phyloP scores from a whole-genome alignment of 2,113 vertebrate genomes.

The Dicerorhinus sumatrensis region DNA sequence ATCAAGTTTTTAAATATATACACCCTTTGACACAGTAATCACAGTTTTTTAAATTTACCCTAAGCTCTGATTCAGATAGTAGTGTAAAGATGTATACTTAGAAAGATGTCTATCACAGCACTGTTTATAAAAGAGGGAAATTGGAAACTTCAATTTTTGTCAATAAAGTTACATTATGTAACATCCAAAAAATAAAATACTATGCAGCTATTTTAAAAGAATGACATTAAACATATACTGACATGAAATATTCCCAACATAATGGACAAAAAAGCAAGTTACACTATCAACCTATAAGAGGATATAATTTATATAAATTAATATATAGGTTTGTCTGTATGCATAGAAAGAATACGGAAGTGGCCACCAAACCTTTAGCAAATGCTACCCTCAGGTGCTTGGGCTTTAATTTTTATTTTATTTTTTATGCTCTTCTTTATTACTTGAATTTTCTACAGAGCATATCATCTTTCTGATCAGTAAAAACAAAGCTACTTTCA shows the following conservation, averaged over 20 bases:
- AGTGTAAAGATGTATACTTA: slow-evolving; percentile 8
- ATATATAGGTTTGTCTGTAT: background rate
- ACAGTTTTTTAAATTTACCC: slow-evolving; percentile 38
- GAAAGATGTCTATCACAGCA: background rate
- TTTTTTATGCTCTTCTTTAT: slow-evolving; percentile 77
- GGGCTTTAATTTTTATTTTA: slow-evolving; percentile 72
- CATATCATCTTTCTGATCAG: slow-evolving; percentile 74
- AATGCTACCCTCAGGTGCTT: slow-evolving; percentile 56
- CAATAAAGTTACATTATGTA: background rate
- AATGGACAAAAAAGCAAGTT: slow-evolving; percentile 10
- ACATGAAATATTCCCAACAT: slow-evolving; percentile 40
- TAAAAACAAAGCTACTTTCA: slow-evolving; percentile 79
- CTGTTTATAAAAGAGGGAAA: slow-evolving; percentile 32
- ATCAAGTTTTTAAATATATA: slow-evolving; percentile 26
- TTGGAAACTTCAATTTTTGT: slow-evolving; percentile 42
- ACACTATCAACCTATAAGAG: background rate
- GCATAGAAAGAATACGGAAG: slow-evolving; percentile 36
- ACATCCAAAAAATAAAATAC: slow-evolving; percentile 8
- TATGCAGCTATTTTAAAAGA: slow-evolving; percentile 53
- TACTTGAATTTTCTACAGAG: slow-evolving; percentile 75
- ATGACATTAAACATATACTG: slow-evolving; percentile 33
- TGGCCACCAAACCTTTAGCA: slow-evolving; percentile 66
- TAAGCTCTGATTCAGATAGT: slow-evolving; percentile 6
- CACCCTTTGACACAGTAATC: background rate
- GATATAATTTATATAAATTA: slow-evolving; percentile 41